Conservation (phyloP, 2,888 invertebrate genomes). For the Drepanosiphum platanoidis region DNA sequence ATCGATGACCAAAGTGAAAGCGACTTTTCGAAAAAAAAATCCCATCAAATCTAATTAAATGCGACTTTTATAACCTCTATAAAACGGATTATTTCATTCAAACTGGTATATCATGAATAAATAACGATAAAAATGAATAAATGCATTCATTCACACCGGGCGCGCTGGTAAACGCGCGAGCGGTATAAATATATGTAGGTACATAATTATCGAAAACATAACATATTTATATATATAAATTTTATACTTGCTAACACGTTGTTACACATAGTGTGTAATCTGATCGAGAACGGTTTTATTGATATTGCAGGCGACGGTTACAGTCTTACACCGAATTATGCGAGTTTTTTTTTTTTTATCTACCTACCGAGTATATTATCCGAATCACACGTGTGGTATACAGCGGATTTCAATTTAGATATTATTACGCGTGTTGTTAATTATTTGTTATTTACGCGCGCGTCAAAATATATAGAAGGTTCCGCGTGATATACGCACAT, state of each 20-base stretch:
- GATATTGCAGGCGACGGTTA: no score
- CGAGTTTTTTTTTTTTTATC: background rate
- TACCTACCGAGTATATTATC: background rate
- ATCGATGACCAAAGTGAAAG: background rate
- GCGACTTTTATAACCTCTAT: slow-evolving; percentile 8
- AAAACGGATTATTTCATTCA: background rate
- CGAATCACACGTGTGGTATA: background rate
- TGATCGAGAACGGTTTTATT: no score
- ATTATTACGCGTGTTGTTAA: background rate
- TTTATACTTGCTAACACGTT: no score
- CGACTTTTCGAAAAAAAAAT: background rate
- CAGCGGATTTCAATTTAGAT: background rate
- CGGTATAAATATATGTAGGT: no score
- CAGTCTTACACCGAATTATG: background rate
- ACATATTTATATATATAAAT: background rate
- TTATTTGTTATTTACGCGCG: background rate
- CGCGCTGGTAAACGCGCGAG: no score
- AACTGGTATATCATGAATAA: slow-evolving; percentile 16
- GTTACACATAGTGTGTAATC: no score
- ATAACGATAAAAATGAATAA: background rate
- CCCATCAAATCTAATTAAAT: slow-evolving; percentile 1
- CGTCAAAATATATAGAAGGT: no score
- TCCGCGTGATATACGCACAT: background rate
- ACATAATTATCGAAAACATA: slow-evolving; percentile 43
- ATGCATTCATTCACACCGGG: background rate